phyloP scores from a whole-genome alignment of 2,888 invertebrate genomes.

The Himalopsyche tibetana region DNA sequence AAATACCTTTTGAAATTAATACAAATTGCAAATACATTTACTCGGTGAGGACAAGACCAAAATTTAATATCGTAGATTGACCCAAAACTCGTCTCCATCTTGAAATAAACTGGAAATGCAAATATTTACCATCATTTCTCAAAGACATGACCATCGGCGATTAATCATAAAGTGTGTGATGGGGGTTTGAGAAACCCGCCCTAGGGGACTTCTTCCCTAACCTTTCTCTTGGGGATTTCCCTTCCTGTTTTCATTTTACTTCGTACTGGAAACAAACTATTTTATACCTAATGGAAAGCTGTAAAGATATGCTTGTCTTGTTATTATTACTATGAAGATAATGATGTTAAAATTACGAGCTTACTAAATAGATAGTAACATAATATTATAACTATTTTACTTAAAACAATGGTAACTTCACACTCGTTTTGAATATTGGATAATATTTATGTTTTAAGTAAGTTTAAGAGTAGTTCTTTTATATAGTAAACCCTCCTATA shows the following conservation, averaged over 20 bases:
- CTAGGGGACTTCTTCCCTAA: slow-evolving; percentile 3
- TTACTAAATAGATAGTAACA: too few species aligned
- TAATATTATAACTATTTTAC: too few species aligned
- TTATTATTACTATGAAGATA: background rate
- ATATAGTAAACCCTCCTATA: too few species aligned
- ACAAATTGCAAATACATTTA: too few species aligned
- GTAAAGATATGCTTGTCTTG: background rate
- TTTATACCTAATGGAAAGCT: slow-evolving; percentile 4
- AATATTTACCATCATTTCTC: slow-evolving; percentile 43
- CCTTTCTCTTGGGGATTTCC: background rate
- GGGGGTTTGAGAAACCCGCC: slow-evolving; percentile 24
- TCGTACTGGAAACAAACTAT: slow-evolving; percentile 10
- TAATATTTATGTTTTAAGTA: too few species aligned
- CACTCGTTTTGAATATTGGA: too few species aligned
- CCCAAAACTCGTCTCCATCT: slow-evolving; percentile 16
- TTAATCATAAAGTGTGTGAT: slow-evolving; percentile 38
- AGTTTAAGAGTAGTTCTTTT: too few species aligned
- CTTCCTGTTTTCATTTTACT: slow-evolving; percentile 38
- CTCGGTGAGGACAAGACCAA: background rate
- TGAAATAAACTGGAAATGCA: slow-evolving; percentile 35
- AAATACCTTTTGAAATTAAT: too few species aligned
- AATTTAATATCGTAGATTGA: slow-evolving; percentile 27
- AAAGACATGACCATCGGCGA: slow-evolving; percentile 43
- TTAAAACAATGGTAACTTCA: too few species aligned
- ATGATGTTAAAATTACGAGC: too few species aligned